phyloP scores from a whole-genome alignment of 2,888 invertebrate species.

The Drosophila falleni region DNA sequence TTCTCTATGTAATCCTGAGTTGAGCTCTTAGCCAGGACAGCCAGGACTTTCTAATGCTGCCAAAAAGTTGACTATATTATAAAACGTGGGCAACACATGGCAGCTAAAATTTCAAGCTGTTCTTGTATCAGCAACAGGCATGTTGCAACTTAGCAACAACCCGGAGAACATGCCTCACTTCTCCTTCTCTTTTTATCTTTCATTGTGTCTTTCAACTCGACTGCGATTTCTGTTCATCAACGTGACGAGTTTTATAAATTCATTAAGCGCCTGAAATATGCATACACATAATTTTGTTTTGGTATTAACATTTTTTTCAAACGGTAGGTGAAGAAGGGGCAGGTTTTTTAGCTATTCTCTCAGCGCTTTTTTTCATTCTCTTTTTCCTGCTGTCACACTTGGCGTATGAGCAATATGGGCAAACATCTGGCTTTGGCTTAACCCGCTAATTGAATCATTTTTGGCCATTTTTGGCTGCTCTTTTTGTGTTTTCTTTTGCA shows the following conservation, averaged over 20 bases:
- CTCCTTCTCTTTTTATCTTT: background rate
- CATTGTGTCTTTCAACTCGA: background rate
- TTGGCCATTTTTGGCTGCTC: slow-evolving; percentile 17
- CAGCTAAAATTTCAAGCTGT: background rate
- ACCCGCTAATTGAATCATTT: slow-evolving; percentile 55
- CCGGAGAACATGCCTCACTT: background rate
- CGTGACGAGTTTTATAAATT: slow-evolving; percentile 48
- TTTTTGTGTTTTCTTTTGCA: slow-evolving; percentile 12
- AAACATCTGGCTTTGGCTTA: slow-evolving; percentile 9
- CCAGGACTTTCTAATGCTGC: background rate
- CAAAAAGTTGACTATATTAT: slow-evolving; percentile 2
- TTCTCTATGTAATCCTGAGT: background rate
- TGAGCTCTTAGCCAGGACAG: background rate
- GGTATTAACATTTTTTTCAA: slow-evolving; percentile 48
- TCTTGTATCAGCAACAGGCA: slow-evolving; percentile 35
- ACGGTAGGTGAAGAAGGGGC: background rate
- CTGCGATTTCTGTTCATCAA: slow-evolving; percentile 15
- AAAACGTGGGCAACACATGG: slow-evolving; percentile 16
- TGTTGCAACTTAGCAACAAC: slow-evolving; percentile 11
- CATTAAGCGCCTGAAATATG: slow-evolving; percentile 64
- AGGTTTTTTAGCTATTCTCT: slow-evolving; percentile 10
- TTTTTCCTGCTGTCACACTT: slow-evolving; percentile 2
- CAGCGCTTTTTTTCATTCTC: background rate
- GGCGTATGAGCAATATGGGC: slow-evolving; percentile 34
- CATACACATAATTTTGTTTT: slow-evolving; percentile 62